Base-by-base conservation (phyloP, 2,797 vertebrate species). In the Acrocephalus scirpaceus region DNA sequence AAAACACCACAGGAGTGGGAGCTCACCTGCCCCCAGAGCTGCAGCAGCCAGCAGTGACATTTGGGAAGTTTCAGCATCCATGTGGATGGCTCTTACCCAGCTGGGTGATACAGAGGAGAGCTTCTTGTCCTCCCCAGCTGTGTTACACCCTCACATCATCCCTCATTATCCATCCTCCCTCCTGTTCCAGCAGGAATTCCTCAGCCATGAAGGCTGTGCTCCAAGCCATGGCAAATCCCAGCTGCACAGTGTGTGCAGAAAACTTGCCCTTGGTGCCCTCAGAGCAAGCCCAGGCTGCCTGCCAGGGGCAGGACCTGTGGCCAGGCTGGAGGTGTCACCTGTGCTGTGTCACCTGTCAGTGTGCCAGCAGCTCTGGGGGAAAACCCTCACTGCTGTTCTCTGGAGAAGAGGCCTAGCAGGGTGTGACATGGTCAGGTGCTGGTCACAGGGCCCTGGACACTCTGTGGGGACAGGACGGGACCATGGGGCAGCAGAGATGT, bases 361-460 rank as follows among this genome's bases (percentile, higher is more conserved):
- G 51, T 45, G 40, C 36, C 19, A 32, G 5, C 25, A 16, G 36
- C 19, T 56, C 44, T n/a, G n/a, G 65, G 72, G 72, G 40, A 50
- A 44, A 62, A n/a, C 32, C 14, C 42, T 26, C 21, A 1, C 57
- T 53, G 61, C 71, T 66, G 26, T 2, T 44, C 54, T 57, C 23
- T 25, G 76, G 13, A 38, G 32, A 53, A 34, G 9, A 44, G 47
- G 27, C 27, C 74, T 32, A 42, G 56, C 19, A 26, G 75, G 48
- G 7, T 26, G 53, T 50, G 13, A 51, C 5, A 65, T 42, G 9
- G 3, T 13, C 50, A 20, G 21, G 11, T 6, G 16, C 4, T n/a
- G 42, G 27, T 34, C 1, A 9, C 26, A 2, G 5, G 5, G 12
- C 47, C 17, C 44, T 56, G 87, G 32, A 3, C 22, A 1, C 2